These are phyloP conservation scores for Venturia canescens DNA, from an alignment of 1,140 invertebrate genomes.

Conservation along the genomic window DNA sequence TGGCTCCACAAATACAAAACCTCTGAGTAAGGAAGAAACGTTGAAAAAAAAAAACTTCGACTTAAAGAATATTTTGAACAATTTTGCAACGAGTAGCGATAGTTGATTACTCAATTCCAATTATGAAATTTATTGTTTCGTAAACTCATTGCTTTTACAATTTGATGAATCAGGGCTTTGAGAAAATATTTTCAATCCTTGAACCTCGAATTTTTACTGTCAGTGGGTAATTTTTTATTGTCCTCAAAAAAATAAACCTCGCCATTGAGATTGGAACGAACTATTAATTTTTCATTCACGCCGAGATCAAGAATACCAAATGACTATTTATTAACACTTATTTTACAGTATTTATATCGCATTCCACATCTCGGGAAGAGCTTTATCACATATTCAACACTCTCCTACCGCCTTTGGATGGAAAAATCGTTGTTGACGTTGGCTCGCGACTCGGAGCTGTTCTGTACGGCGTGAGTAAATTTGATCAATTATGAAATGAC, in stretches of 20 bases:
- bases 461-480: slow-evolving; percentile 81
- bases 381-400: slow-evolving; percentile 82
- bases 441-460: slow-evolving; percentile 85
- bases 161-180: no score
- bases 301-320: not conserved
- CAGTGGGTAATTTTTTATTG: no score
- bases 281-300: no score
- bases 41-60: no score
- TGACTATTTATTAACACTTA: slow-evolving; percentile 52
- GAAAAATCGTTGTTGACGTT: slow-evolving; percentile 82
- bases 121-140: no score
- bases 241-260: no score
- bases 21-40: slow-evolving; percentile 75
- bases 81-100: no score
- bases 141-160: no score
- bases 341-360: slow-evolving; percentile 81
- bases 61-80: no score
- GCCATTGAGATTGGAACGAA: no score
- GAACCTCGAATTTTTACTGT: no score
- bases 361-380: slow-evolving; percentile 81
- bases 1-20: slow-evolving; percentile 79
- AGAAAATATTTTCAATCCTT: not conserved
- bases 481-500: not conserved
- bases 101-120: no score
- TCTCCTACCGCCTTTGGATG: slow-evolving; percentile 79